phyloP scores from a whole-genome alignment of 2,797 vertebrate species.

The Clarias fuscus region DNA sequence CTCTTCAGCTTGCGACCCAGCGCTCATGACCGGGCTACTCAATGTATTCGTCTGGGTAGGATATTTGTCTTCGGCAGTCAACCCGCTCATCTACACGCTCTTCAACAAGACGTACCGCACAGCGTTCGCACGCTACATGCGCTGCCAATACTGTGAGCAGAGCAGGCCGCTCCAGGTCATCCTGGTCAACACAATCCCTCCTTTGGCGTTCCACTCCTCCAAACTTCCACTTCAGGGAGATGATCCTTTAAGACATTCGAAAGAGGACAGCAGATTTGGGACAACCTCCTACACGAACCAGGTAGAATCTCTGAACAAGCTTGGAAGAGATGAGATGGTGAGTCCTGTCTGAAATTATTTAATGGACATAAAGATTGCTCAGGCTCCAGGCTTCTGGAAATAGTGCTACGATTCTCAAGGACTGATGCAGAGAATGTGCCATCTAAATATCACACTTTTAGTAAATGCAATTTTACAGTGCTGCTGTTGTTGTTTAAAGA shows the following conservation, averaged over 20 bases:
- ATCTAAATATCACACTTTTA: background rate
- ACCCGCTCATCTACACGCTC: slow-evolving; percentile 92
- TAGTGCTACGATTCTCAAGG: slow-evolving; percentile 10
- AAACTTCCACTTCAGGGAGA: slow-evolving; percentile 77
- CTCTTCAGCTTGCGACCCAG: slow-evolving; percentile 74
- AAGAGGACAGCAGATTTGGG: slow-evolving; percentile 33
- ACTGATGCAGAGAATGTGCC: background rate
- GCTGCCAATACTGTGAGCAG: slow-evolving; percentile 86
- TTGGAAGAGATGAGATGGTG: slow-evolving; percentile 46
- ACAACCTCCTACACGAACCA: slow-evolving; percentile 25
- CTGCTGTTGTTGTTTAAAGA: slow-evolving; percentile 21
- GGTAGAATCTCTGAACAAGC: slow-evolving; percentile 29
- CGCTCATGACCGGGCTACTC: slow-evolving; percentile 80
- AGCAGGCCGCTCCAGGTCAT: slow-evolving; percentile 91
- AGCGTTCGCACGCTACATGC: slow-evolving; percentile 88
- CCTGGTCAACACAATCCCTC: slow-evolving; percentile 91
- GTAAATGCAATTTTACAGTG: slow-evolving; percentile 3
- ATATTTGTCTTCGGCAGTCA: slow-evolving; percentile 93
- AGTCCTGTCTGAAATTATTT: slow-evolving; percentile 49
- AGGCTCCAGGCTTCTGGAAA: slow-evolving; percentile 6
- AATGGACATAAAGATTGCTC: slow-evolving; percentile 15
- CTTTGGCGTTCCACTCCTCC: slow-evolving; percentile 84
- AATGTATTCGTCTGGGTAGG: slow-evolving; percentile 97
- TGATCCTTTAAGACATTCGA: slow-evolving; percentile 65
- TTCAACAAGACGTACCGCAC: slow-evolving; percentile 94